Evolutionary conservation across 2,888 invertebrate genomes (phyloP), one percentile per base, ranked within the genome.

Genomic region (Luperina nickerlii): DNA sequence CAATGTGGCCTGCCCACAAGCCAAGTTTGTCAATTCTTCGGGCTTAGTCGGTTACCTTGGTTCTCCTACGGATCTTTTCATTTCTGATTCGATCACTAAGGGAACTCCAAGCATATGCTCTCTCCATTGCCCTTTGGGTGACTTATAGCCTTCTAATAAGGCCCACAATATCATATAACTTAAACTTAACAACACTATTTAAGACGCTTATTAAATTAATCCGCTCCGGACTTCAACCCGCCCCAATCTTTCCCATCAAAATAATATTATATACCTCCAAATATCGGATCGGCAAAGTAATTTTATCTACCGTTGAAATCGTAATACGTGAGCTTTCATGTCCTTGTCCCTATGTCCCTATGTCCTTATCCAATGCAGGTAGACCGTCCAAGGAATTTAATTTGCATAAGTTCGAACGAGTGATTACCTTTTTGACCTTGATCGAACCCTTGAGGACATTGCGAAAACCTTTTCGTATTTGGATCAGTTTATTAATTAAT

Each of bases 351-450:
- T 83, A 38, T 69, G 8, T 54, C 54, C 57, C 24, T 24, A 20
- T 54, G 51, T 51, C 51, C 51, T 54, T 54, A 80, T 67, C 67
- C 62, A 78, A 63, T 74, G 48, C 42, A 76, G 20, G 42, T 51
- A 54, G 15, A 66, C 65, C 51, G n/a, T 42, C 27, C 51, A 63
- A 18, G 67, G 57, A 67, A 83, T 81, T 84, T 84, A 74, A 84
- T 84, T 74, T 84, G 74, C 63, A 62, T 76, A 76, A 60, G 57
- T 63, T n/a, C 42, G 32, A 13, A n/a, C 42, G 66, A 76, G 42
- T 62, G 9, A 45, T 70, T 70, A 69, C 67, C 74, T 65, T 67
- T 66, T 76, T 70, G 76, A 67, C 67, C 67, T 73, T 38, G 20
- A 67, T 66, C 20, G 27, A 63, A 62, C 20, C 51, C 32, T 66